Percentiles rank a stretch among this genome's conserved stretches.
phyloP scores from a whole-genome alignment of 2,888 invertebrate genomes.

The Erpobdella octoculata region DNA sequence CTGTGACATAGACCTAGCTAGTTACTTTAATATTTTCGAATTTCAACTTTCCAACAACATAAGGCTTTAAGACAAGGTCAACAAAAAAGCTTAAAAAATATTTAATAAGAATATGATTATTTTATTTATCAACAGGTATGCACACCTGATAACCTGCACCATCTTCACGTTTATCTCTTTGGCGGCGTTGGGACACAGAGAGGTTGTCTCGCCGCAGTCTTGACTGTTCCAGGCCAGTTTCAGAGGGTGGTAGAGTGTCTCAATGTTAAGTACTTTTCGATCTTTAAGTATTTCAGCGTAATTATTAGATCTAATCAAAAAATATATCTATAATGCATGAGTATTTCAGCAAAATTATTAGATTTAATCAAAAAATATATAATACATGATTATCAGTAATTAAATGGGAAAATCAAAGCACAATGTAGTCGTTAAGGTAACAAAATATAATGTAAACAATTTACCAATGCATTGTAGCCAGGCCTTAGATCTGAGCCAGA shows the following conservation, averaged over 20 bases:
- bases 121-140: no score
- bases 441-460: neutral
- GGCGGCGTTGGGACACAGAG: constrained; percentile 36
- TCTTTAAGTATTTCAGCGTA: constrained; percentile 29
- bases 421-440: neutral
- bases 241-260: constrained; percentile 38
- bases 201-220: constrained; percentile 37
- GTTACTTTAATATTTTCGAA: no score
- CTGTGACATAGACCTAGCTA: no score
- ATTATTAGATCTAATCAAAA: neutral
- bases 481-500: constrained; percentile 38
- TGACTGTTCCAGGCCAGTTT: constrained; percentile 37
- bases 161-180: constrained; percentile 2
- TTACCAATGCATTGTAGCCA: constrained; percentile 39
- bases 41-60: no score
- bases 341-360: neutral
- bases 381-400: neutral
- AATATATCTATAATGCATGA: constrained; percentile 3
- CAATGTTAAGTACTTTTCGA: constrained; percentile 36
- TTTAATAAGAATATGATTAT: no score
- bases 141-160: constrained; percentile 21
- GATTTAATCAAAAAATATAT: neutral
- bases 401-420: neutral
- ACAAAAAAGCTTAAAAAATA: no score
- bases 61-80: no score